Conservation (phyloP, 1,140 invertebrate genomes). For the Neuroterus valhalla region DNA sequence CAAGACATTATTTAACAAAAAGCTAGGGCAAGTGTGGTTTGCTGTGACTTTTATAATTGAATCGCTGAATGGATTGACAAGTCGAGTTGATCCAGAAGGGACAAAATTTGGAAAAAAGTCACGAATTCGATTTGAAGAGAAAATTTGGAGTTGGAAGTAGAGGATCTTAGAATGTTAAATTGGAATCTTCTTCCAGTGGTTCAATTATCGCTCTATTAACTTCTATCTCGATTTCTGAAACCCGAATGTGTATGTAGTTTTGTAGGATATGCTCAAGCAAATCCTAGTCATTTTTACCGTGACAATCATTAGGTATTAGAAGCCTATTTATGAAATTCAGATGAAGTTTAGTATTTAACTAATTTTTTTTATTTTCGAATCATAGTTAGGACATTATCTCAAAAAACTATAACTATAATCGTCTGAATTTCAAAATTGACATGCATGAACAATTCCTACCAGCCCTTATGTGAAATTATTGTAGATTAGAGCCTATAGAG, state of each 20-base stretch:
- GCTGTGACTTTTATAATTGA: slow-evolving; percentile 61
- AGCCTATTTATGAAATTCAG: background rate
- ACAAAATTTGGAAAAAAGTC: background rate
- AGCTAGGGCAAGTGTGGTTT: slow-evolving; percentile 71
- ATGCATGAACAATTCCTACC: slow-evolving; percentile 2
- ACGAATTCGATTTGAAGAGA: background rate
- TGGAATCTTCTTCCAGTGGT: slow-evolving; percentile 7
- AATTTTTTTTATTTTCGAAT: no score
- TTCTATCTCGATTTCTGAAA: background rate
- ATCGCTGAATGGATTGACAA: slow-evolving; percentile 7
- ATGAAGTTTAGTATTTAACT: background rate
- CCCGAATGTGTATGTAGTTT: background rate
- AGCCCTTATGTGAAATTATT: background rate
- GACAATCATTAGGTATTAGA: background rate
- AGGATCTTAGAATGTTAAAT: background rate
- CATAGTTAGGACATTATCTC: background rate
- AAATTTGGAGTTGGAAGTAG: background rate
- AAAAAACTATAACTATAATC: background rate
- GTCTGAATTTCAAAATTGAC: slow-evolving; percentile 4
- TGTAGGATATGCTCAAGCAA: background rate
- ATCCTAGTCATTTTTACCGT: background rate
- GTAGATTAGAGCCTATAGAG: slow-evolving; percentile 23
- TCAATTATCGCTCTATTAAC: background rate
- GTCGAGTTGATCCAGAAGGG: background rate
- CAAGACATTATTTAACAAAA: slow-evolving; percentile 36